phyloP scores from a whole-genome alignment of 2,888 invertebrate species.

The Sericinus montela region DNA sequence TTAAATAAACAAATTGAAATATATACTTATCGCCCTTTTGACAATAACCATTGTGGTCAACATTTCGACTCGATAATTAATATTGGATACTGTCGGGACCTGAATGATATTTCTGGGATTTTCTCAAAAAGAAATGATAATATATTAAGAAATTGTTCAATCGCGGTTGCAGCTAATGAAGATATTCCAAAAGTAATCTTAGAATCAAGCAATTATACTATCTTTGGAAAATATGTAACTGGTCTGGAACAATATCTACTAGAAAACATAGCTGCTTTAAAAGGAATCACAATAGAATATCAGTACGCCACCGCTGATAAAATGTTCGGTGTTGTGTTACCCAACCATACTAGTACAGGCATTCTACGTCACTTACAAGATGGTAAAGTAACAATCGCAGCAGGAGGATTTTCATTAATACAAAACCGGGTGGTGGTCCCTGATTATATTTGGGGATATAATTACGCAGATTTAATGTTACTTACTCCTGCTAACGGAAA shows the following conservation, averaged over 20 bases:
- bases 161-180: conserved; percentile 37
- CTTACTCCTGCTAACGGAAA: conserved; percentile 36
- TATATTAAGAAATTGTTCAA: conserved; percentile 35
- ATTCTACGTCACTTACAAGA: conserved; percentile 37
- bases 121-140: conserved; percentile 26
- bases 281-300: conserved; percentile 37
- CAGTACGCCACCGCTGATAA: conserved; percentile 22
- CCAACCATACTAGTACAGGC: conserved; percentile 45
- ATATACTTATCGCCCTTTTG: conserved; percentile 42
- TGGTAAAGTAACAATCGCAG: conserved; percentile 38
- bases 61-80: conserved; percentile 27
- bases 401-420: conserved; percentile 44
- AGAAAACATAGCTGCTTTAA: conserved; percentile 35
- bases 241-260: conserved; percentile 51
- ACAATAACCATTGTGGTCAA: conserved; percentile 38
- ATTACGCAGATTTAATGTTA: conserved; percentile 36
- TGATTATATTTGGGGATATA: conserved; percentile 48
- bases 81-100: conserved; percentile 35
- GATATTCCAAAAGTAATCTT: conserved; percentile 39
- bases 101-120: conserved; percentile 17
- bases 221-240: conserved; percentile 28
- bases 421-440: conserved; percentile 43
- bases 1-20: conserved; percentile 22
- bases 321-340: conserved; percentile 37
- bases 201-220: conserved; percentile 30